Evolutionary conservation across 2,113 vertebrate genomes (phyloP), one percentile per base, ranked within the genome.

Genomic region (Chloropsis cyanopogon): DNA sequence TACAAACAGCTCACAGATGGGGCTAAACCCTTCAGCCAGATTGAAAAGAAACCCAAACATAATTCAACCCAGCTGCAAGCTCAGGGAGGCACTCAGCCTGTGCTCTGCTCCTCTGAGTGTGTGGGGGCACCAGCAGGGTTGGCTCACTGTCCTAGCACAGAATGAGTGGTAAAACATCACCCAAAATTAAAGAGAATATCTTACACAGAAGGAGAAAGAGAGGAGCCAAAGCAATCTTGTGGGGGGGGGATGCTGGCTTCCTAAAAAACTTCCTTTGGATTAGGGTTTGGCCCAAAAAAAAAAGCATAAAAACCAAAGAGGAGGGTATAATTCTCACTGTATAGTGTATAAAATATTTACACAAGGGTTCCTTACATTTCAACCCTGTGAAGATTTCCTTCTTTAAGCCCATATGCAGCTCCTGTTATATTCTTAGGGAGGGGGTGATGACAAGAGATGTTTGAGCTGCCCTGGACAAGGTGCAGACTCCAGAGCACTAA

Each of bases 41-140:
- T 0, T 49, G 39, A 19, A 71, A 61, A 81, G 76, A 81, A 89
- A 78, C 16, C 23, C 65, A 77, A 71, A 72, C 26, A 26, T 28
- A 89, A 97, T 75, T 86, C 82, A 59, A 20, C 8, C 35, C 93
- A 95, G 80, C 80, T 87, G 88, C 64, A 65, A 65, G 35, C 54
- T 69, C 47, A n/a, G 84, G 73, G 75, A 81, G 52, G 52, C 69
- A 65, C 46, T 41, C 57, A 85, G 76, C 57, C 64, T 29, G 22
- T 44, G 47, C 83, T 83, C 47, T 23, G 37, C 77, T 94, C 35
- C 3, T 1, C 0, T 14, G 33, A 88, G 44, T 9, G 53, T 12
- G 2, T 12, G 26, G 33, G 39, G 49, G 57, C 56, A 93, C 70
- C 6, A 3, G 8, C 50, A 72, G 46, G 37, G 37, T 23, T 88